Conservation (phyloP, 2,888 invertebrate genomes). For the Leptinotarsa peninsularis region DNA sequence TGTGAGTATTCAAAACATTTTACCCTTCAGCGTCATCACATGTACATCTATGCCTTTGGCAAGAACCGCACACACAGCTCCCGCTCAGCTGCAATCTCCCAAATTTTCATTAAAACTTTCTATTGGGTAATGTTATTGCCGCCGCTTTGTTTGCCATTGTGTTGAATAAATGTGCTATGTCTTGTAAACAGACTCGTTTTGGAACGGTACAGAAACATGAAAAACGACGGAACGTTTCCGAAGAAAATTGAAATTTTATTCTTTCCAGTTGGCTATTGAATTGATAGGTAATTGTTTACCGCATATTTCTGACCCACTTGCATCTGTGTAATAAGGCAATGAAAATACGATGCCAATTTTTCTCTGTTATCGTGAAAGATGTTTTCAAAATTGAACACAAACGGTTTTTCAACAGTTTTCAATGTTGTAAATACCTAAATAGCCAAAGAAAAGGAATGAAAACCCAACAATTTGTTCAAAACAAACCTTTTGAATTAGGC, state of each 20-base stretch:
- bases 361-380: too few relatives aligned
- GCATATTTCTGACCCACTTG: too few relatives aligned
- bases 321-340: too few relatives aligned
- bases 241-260: not conserved
- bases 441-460: too few relatives aligned
- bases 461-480: too few relatives aligned
- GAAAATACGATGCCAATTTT: too few relatives aligned
- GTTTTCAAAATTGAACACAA: too few relatives aligned
- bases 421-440: too few relatives aligned
- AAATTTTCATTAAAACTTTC: conserved; percentile 8
- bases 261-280: not conserved
- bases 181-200: not conserved
- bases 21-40: not conserved
- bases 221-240: not conserved
- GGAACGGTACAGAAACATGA: not conserved
- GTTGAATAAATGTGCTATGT: not conserved
- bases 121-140: not conserved
- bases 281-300: too few relatives aligned
- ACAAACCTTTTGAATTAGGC: too few relatives aligned
- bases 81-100: not conserved
- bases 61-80: not conserved
- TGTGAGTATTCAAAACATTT: not conserved
- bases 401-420: too few relatives aligned
- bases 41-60: not conserved
- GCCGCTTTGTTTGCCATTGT: not conserved